A percentile compares a stretch with the other conserved stretches of the same genome.
Evolutionary conservation across 2,113 vertebrate species (phyloP).

Genomic region (Miniopterus natalensis): DNA sequence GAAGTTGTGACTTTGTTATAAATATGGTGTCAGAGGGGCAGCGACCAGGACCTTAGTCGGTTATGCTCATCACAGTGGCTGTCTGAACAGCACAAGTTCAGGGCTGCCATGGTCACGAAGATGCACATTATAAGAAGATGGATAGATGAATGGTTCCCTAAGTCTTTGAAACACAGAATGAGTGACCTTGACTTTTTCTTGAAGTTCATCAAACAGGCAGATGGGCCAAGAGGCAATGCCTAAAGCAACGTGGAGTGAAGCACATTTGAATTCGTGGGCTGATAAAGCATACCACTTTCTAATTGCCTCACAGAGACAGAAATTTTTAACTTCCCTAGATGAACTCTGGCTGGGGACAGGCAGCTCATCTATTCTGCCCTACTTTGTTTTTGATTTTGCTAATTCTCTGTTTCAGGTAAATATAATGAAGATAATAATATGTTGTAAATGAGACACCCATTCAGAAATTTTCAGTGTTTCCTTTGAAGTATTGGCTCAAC

Average conservation of each 20-base stretch:
- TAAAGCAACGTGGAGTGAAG: conserved; percentile 31
- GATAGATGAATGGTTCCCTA: neutral
- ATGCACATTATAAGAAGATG: neutral
- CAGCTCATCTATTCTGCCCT: conserved; percentile 6
- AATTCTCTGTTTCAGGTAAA: conserved; percentile 70
- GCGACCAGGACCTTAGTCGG: neutral
- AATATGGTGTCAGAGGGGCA: neutral
- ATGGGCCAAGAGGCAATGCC: conserved; percentile 5
- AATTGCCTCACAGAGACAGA: neutral
- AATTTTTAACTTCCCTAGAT: conserved; percentile 21
- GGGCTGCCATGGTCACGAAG: neutral
- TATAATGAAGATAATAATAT: conserved; percentile 61
- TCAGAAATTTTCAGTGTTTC: conserved; percentile 60
- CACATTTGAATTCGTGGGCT: conserved; percentile 28
- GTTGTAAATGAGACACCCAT: conserved; percentile 59
- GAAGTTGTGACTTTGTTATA: neutral
- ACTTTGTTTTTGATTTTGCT: conserved; percentile 55
- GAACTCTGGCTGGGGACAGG: conserved; percentile 18
- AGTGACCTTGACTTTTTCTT: conserved; percentile 38
- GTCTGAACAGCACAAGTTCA: neutral
- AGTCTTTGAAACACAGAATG: conserved; percentile 52
- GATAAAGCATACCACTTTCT: neutral
- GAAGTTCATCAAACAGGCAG: neutral
- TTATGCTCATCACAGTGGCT: neutral
- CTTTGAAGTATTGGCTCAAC: conserved; percentile 64